These are phyloP conservation scores for Pteronura brasiliensis DNA, from an alignment of 2,113 vertebrate species.

Conservation along the genomic window DNA sequence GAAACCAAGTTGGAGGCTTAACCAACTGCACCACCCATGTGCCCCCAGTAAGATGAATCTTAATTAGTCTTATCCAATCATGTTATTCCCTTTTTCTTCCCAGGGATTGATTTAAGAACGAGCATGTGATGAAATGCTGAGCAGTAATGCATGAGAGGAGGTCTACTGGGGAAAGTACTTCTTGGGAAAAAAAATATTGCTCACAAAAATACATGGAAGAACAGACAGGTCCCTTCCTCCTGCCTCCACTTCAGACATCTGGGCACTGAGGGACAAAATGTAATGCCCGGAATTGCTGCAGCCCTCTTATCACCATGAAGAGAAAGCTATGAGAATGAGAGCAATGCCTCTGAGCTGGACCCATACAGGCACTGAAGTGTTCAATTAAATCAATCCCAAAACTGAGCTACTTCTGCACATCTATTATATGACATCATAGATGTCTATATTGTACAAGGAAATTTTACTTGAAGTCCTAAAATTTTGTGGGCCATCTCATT, in stretches of 20 bases:
- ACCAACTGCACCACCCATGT: background rate
- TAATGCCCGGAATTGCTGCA: background rate
- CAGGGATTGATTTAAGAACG: background rate
- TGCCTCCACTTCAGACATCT: background rate
- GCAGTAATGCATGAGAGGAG: background rate
- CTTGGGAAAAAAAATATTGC: background rate
- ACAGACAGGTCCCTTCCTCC: background rate
- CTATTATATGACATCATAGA: background rate
- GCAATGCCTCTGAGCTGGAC: background rate
- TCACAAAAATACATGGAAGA: background rate
- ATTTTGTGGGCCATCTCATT: background rate
- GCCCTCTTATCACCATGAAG: background rate
- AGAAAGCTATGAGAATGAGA: background rate
- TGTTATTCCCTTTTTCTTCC: background rate
- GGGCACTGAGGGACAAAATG: background rate
- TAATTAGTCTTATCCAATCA: background rate
- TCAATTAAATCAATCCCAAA: background rate
- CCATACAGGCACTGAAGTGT: background rate
- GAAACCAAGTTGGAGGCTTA: background rate
- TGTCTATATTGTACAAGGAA: background rate
- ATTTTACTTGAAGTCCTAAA: background rate
- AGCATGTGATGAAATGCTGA: background rate
- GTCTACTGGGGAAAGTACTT: background rate
- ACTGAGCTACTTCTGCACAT: background rate
- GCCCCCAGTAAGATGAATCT: background rate